Evolutionary conservation across 1,140 invertebrate species (phyloP), one percentile per base, ranked within the genome.

Genomic region (Acromyrmex echinatior): DNA sequence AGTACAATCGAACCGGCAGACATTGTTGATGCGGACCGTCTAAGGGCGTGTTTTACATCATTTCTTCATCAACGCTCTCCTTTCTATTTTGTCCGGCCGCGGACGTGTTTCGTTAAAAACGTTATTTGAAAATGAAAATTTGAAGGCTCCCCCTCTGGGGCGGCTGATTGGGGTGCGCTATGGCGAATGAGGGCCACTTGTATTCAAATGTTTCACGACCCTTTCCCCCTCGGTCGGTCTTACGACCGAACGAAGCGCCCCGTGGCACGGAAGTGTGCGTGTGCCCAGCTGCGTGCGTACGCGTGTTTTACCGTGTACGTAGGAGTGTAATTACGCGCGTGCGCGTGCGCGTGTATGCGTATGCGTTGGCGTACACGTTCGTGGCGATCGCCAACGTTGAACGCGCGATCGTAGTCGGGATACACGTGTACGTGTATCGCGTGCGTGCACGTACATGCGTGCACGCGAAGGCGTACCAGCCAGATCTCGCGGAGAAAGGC

Each of bases 191-290:
- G 70, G 80, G 80, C 80, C 80, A 84, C 80, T 84, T 84, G 70
- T 76, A 84, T 84, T 84, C 80, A 84, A 84, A 84, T 84, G 80
- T 84, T 84, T 76, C 80, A 62, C 80, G 56, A 74, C 45, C 80
- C 80, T 62, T 76, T 82, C 39, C 18, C 68, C 80, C 68, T 49
- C 7, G 63, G 51, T 16, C 39, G 70, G 56, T 74, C 80, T 74
- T 82, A 82, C 70, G 70, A 39, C 31, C 53, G 66, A 49, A 28
- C 68, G 79, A 82, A 82, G 80, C 80, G 68, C 70, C 45, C 70
- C 35, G 56, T 84, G 45, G 39, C 80, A 84, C 80, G 80, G 21
- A 84, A 84, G 80, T 84, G 70, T 76, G 80, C 80, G 80, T 80
- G 78, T 31, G 28, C 18, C 45, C 5, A 21, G 21, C 2, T 63